Conservation (phyloP, 2,797 vertebrate species). For the Anguilla obscura region DNA sequence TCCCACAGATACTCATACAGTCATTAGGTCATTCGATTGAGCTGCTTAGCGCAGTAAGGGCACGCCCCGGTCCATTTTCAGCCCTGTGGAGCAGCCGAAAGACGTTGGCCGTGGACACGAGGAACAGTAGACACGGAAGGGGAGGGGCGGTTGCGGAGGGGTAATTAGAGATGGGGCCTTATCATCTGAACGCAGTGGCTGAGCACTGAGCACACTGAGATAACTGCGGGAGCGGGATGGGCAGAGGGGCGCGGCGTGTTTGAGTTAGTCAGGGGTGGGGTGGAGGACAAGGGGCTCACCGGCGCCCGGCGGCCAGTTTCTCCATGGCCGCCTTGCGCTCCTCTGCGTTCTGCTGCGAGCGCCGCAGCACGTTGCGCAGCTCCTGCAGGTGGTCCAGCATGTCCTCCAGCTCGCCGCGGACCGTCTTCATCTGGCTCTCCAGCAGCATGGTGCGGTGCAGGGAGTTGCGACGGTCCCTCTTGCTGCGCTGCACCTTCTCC, state of each 20-base stretch:
- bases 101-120: not conserved
- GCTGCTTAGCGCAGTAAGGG: not conserved
- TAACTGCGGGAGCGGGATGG: not conserved
- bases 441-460: conserved; percentile 68
- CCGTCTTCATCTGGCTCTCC: conserved; percentile 76
- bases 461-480: conserved; percentile 70
- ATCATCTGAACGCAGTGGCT: too few species aligned
- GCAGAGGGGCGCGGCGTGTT: not conserved
- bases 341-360: conserved; percentile 77
- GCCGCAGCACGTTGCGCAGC: conserved; percentile 76
- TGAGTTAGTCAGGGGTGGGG: too few species aligned
- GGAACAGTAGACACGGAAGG: not conserved
- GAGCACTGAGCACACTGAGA: not conserved
- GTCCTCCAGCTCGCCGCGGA: conserved; percentile 71
- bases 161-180: not conserved
- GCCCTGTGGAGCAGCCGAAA: not conserved
- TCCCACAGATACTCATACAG: not conserved
- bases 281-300: conserved; percentile 67
- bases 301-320: conserved; percentile 79
- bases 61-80: not conserved
- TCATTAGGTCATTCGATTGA: not conserved
- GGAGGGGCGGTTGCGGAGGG: not conserved
- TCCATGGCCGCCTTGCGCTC: conserved; percentile 74
- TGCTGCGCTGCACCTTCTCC: conserved; percentile 77
- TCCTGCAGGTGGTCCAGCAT: conserved; percentile 75